Evolutionary conservation across 2,797 vertebrate genomes (phyloP).

Genomic region (Sebastes diaconus): DNA sequence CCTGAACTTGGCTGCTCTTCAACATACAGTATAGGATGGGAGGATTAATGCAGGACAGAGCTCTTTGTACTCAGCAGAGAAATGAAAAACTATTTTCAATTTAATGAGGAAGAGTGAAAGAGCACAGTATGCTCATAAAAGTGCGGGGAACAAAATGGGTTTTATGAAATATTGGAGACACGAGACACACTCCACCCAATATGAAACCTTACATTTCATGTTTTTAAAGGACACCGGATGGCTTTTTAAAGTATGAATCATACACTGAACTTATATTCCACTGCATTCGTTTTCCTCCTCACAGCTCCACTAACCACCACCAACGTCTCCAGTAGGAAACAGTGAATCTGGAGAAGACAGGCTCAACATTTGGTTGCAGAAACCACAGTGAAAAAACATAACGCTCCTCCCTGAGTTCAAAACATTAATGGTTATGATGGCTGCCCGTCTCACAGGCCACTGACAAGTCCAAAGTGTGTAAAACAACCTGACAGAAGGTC

Average conservation of each 20-base stretch:
- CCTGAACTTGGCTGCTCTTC: background rate
- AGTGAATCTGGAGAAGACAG: background rate
- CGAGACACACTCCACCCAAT: slow-evolving; percentile 34
- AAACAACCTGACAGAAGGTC: slow-evolving; percentile 1
- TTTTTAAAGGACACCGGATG: background rate
- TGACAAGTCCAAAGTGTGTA: slow-evolving; percentile 28
- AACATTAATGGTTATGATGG: background rate
- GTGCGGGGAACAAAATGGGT: slow-evolving; percentile 13
- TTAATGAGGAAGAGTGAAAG: slow-evolving; percentile 10
- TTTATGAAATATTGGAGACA: slow-evolving; percentile 43
- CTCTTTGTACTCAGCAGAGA: background rate
- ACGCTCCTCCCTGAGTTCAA: slow-evolving; percentile 26
- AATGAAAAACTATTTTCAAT: slow-evolving; percentile 16
- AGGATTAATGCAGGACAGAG: background rate
- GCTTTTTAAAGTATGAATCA: slow-evolving; percentile 35
- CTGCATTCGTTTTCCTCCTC: slow-evolving; percentile 6
- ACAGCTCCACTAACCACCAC: slow-evolving; percentile 3
- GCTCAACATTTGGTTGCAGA: background rate
- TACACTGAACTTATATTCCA: slow-evolving; percentile 24
- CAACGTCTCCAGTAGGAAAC: background rate
- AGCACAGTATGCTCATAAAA: slow-evolving; percentile 33
- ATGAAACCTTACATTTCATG: slow-evolving; percentile 24
- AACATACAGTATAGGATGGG: background rate
- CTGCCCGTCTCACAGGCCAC: background rate
- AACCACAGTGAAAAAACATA: slow-evolving; percentile 38